Conservation (phyloP, 2,797 vertebrate species). For the Enteromius radiatus region DNA sequence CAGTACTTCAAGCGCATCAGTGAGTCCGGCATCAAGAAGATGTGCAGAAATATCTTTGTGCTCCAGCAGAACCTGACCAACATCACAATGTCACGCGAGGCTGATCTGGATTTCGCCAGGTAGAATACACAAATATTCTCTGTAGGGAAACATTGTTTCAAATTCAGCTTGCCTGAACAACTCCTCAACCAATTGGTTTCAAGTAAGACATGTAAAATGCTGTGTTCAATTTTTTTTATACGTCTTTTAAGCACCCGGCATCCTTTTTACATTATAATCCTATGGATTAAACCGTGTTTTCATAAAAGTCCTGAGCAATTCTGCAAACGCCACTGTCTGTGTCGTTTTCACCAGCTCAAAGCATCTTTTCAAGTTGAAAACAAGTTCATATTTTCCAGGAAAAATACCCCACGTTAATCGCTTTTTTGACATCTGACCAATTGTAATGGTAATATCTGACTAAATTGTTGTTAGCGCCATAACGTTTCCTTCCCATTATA, state of each 20-base stretch:
- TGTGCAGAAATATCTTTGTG: slow-evolving; percentile 98
- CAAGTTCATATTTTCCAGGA: neutral
- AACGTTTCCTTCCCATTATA: no score
- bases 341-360: neutral
- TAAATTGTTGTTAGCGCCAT: no score
- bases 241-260: neutral
- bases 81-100: slow-evolving; percentile 98
- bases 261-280: neutral
- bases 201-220: neutral
- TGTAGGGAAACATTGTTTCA: neutral
- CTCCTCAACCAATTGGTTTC: neutral
- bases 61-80: slow-evolving; percentile 99
- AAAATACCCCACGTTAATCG: neutral
- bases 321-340: neutral
- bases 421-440: neutral
- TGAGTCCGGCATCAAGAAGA: slow-evolving; percentile 98
- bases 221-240: no score
- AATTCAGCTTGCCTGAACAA: neutral
- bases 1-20: slow-evolving; percentile 99
- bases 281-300: neutral
- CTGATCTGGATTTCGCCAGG: slow-evolving; percentile 97
- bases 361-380: neutral
- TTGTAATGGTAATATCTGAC: neutral
- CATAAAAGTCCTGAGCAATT: neutral
- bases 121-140: slow-evolving; percentile 61